These are phyloP conservation scores for Mustela lutreola DNA, from an alignment of 2,113 vertebrate genomes.

Conservation along the genomic window DNA sequence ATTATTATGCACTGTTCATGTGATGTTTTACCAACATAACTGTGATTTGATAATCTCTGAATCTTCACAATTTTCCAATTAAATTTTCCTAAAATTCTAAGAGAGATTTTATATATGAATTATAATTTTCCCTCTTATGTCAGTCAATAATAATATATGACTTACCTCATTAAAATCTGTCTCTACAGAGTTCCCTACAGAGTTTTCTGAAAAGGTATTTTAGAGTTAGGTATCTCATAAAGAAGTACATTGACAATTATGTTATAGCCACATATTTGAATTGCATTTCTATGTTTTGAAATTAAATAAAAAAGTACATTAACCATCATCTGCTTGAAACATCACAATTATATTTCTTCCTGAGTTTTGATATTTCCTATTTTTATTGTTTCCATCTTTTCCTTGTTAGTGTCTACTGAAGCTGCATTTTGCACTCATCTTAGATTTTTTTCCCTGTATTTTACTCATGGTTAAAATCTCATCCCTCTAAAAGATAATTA, in stretches of 20 bases:
- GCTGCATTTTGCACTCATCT: not conserved
- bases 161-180: not conserved
- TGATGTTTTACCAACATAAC: not conserved
- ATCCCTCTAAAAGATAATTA: not conserved
- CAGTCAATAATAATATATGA: not conserved
- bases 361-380: not conserved
- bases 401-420: not conserved
- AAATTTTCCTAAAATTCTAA: not conserved
- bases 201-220: not conserved
- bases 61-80: not conserved
- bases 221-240: not conserved
- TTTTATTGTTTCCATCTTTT: not conserved
- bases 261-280: not conserved
- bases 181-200: not conserved
- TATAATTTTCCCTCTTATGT: not conserved
- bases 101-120: not conserved
- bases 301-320: not conserved
- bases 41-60: not conserved
- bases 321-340: not conserved
- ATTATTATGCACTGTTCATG: not conserved
- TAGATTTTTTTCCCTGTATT: not conserved
- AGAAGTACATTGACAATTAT: not conserved
- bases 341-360: not conserved
- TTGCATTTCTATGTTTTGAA: not conserved
- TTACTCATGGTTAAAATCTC: not conserved